Evolutionary conservation across 2,888 invertebrate species (phyloP).

Genomic region (Acronicta leporina): DNA sequence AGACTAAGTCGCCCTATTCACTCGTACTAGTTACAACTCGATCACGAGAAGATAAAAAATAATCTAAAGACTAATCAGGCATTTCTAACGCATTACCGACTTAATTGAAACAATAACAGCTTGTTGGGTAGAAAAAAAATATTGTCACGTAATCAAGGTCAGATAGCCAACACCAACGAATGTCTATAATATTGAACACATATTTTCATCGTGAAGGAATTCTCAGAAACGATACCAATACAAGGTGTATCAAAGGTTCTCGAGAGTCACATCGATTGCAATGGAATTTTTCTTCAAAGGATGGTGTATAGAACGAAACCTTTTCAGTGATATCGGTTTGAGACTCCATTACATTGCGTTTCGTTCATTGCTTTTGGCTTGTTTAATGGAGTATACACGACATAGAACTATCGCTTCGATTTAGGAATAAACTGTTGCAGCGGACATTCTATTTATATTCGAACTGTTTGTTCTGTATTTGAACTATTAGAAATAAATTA

Average conservation of each 20-base stretch:
- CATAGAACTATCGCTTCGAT: constrained; percentile 33
- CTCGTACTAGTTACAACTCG: no score
- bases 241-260: constrained; percentile 23
- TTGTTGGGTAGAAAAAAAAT: no score
- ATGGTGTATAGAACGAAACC: constrained; percentile 20
- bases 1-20: no score
- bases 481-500: no score
- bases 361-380: constrained; percentile 49
- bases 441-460: constrained; percentile 13
- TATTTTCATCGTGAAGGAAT: constrained; percentile 2
- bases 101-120: no score
- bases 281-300: constrained; percentile 48
- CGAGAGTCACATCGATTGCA: constrained; percentile 28
- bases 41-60: no score
- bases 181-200: no score
- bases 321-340: constrained; percentile 35
- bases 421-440: constrained; percentile 40
- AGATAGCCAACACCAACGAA: no score
- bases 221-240: constrained; percentile 2
- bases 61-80: no score
- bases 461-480: background rate
- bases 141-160: no score
- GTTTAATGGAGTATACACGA: constrained; percentile 46
- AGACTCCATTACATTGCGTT: constrained; percentile 47
- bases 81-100: no score